These are phyloP conservation scores for Pangasius larnaudii DNA, from an alignment of 2,797 vertebrate genomes.

Conservation along the genomic window DNA sequence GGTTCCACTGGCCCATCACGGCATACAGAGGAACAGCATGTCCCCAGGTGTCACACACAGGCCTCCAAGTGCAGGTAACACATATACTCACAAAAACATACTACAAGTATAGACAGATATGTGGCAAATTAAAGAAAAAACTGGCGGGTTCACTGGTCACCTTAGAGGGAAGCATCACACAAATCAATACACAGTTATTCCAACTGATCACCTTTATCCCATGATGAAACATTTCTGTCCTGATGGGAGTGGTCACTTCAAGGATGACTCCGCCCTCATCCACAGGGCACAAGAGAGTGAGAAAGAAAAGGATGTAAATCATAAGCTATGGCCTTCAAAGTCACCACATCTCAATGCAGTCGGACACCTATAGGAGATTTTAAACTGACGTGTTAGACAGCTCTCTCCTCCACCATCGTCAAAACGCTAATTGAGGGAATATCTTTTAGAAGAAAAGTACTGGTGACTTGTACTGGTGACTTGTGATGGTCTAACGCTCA, in stretches of 20 bases:
- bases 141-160: neutral
- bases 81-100: constrained; percentile 46
- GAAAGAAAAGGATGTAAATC: neutral
- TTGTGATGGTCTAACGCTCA: neutral
- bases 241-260: neutral
- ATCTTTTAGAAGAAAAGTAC: neutral
- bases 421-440: neutral
- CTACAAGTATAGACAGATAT: neutral
- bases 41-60: constrained; percentile 98
- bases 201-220: neutral
- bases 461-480: neutral
- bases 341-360: neutral
- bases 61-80: constrained; percentile 97
- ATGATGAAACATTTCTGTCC: neutral
- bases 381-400: neutral
- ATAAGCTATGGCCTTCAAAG: neutral
- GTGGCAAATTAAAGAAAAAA: neutral
- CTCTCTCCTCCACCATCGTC: neutral
- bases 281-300: neutral
- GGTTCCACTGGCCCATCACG: constrained; percentile 93
- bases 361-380: neutral
- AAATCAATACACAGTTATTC: neutral
- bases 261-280: neutral
- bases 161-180: neutral
- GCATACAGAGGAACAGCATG: constrained; percentile 99